phyloP scores from a whole-genome alignment of 2,888 invertebrate species.

The Epicampocera succincta region DNA sequence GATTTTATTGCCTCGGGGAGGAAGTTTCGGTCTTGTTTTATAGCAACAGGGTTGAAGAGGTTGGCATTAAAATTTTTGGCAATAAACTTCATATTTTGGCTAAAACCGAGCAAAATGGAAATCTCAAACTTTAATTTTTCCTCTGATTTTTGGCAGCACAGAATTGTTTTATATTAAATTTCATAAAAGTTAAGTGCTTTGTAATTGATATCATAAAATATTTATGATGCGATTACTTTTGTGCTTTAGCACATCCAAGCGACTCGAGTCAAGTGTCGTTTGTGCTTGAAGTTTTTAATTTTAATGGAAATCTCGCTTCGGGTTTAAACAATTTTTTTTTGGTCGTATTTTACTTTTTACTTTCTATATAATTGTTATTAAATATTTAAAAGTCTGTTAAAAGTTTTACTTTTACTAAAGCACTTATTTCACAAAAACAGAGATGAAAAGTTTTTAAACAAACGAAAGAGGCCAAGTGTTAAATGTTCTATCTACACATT shows the following conservation, averaged over 20 bases:
- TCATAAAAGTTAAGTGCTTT: conserved; percentile 81
- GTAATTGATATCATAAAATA: conserved; percentile 82
- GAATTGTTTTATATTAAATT: conserved; percentile 71
- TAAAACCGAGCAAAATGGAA: background rate
- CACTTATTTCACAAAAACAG: background rate
- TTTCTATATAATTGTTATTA: conserved; percentile 77
- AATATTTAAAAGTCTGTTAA: conserved; percentile 78
- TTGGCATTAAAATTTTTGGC: conserved; percentile 59
- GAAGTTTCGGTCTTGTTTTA: conserved; percentile 62
- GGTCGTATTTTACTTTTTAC: conserved; percentile 31
- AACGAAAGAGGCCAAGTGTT: conserved; percentile 72
- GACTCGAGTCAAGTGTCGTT: conserved; percentile 60
- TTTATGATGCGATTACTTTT: conserved; percentile 77
- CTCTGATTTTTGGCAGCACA: conserved; percentile 7
- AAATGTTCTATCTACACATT: conserved; percentile 52
- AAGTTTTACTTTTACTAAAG: conserved; percentile 65
- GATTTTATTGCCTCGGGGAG: conserved; percentile 63
- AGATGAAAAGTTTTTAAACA: conserved; percentile 68
- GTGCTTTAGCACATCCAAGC: conserved; percentile 22
- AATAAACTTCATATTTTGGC: conserved; percentile 52
- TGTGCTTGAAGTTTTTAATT: conserved; percentile 58
- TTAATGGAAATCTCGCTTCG: conserved; percentile 49
- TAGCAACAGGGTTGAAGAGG: conserved; percentile 63
- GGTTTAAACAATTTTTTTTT: conserved; percentile 34
- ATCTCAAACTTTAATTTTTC: conserved; percentile 14